A percentile compares a stretch with the other conserved stretches of the same genome.
phyloP scores from a whole-genome alignment of 2,888 invertebrate genomes.

The Kuschelorhynchus macadamiae region DNA sequence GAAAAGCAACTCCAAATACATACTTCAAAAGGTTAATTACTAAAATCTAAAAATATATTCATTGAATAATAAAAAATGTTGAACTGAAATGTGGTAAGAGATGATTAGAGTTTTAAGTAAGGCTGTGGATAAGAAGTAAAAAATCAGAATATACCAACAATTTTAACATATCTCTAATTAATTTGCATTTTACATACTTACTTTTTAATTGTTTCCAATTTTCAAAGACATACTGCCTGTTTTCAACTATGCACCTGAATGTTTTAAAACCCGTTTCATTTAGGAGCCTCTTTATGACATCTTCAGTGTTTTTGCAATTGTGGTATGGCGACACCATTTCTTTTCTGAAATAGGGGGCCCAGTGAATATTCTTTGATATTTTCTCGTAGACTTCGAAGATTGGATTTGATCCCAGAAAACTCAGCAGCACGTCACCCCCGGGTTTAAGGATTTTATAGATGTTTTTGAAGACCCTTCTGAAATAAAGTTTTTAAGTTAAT shows the following conservation, averaged over 20 bases:
- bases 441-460: constrained; percentile 77
- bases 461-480: constrained; percentile 75
- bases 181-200: no score
- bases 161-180: no score
- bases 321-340: constrained; percentile 81
- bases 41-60: no score
- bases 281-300: constrained; percentile 71
- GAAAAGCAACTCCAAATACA: no score
- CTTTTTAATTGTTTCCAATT: constrained; percentile 74
- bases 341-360: constrained; percentile 76
- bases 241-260: constrained; percentile 72
- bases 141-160: no score
- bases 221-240: constrained; percentile 73
- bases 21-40: no score
- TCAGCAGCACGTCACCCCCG: constrained; percentile 78
- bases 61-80: no score
- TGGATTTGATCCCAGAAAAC: constrained; percentile 79
- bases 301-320: constrained; percentile 73
- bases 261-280: constrained; percentile 75
- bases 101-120: no score
- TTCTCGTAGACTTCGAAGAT: constrained; percentile 79
- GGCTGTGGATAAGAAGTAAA: no score
- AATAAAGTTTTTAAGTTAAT: no score
- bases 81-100: no score
- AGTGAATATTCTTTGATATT: constrained; percentile 72